Evolutionary conservation across 2,113 vertebrate species (phyloP).

Genomic region (Ariopsis seemanni): DNA sequence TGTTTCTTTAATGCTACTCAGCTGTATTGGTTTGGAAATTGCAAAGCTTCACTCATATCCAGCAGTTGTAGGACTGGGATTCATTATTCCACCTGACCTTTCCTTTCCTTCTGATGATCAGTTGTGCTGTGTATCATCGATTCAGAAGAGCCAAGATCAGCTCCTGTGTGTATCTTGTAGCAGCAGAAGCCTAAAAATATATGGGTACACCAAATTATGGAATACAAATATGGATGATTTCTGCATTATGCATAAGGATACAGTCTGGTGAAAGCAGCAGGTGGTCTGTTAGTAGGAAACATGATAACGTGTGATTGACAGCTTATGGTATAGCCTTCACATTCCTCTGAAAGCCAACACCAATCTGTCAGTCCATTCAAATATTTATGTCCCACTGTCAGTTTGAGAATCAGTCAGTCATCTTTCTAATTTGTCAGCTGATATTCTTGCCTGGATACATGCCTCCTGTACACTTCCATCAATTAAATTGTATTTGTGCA

Average conservation of each 20-base stretch:
- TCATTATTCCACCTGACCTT: not conserved
- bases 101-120: not conserved
- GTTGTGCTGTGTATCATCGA: not conserved
- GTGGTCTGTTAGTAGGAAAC: constrained; percentile 24
- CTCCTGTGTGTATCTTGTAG: not conserved
- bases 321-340: constrained; percentile 18
- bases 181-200: constrained; percentile 7
- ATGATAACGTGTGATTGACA: constrained; percentile 18
- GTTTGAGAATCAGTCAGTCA: constrained; percentile 7
- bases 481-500: not conserved
- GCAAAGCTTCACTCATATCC: not conserved
- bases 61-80: not conserved
- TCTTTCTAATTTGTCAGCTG: not conserved
- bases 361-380: not conserved
- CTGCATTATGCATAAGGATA: constrained; percentile 60
- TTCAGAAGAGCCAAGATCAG: not conserved
- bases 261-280: constrained; percentile 23
- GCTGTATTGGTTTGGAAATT: not conserved
- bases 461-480: constrained; percentile 3
- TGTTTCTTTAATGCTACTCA: not conserved
- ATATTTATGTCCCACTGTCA: constrained; percentile 29
- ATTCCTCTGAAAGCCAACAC: constrained; percentile 34
- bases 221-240: constrained; percentile 49
- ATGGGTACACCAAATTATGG: constrained; percentile 54
- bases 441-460: constrained; percentile 4